A percentile compares a stretch with the other conserved stretches of the same genome.
phyloP scores from a whole-genome alignment of 1,140 invertebrate genomes.

The Luehdorfia chinensis region DNA sequence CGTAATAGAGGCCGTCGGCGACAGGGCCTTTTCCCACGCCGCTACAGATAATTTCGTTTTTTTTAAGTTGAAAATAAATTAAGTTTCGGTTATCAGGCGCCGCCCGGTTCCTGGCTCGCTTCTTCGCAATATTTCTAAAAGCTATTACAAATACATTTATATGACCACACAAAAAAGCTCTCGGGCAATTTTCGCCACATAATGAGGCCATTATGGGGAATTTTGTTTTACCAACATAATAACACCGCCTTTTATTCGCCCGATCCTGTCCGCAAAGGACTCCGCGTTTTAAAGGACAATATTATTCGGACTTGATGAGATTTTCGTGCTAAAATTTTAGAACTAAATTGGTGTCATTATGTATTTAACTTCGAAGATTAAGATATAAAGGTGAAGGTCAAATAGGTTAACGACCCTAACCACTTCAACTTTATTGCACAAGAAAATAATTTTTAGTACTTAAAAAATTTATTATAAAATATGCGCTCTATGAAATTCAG shows the following conservation, averaged over 20 bases:
- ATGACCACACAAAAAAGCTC: slow-evolving; percentile 72
- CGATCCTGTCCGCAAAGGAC: slow-evolving; percentile 63
- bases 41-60: slow-evolving; percentile 63
- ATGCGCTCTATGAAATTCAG: no score
- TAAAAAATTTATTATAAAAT: no score
- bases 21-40: slow-evolving; percentile 73
- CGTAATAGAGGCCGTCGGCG: slow-evolving; percentile 73
- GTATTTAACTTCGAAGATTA: slow-evolving; percentile 61
- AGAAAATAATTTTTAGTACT: no score
- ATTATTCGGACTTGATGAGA: slow-evolving; percentile 66
- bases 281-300: slow-evolving; percentile 66
- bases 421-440: slow-evolving; percentile 8
- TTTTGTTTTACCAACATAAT: slow-evolving; percentile 77
- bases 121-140: slow-evolving; percentile 75
- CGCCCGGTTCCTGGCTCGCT: slow-evolving; percentile 59
- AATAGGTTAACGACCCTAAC: slow-evolving; percentile 22
- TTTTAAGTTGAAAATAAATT: slow-evolving; percentile 70
- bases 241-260: slow-evolving; percentile 69
- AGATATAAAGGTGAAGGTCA: slow-evolving; percentile 36
- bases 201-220: slow-evolving; percentile 75
- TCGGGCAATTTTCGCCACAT: slow-evolving; percentile 75
- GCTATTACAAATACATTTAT: slow-evolving; percentile 77
- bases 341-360: slow-evolving; percentile 68
- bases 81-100: slow-evolving; percentile 74
- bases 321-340: slow-evolving; percentile 74